Evolutionary conservation across 2,888 invertebrate genomes (phyloP), one percentile per base, ranked within the genome.

Genomic region (Plutella xylostella): DNA sequence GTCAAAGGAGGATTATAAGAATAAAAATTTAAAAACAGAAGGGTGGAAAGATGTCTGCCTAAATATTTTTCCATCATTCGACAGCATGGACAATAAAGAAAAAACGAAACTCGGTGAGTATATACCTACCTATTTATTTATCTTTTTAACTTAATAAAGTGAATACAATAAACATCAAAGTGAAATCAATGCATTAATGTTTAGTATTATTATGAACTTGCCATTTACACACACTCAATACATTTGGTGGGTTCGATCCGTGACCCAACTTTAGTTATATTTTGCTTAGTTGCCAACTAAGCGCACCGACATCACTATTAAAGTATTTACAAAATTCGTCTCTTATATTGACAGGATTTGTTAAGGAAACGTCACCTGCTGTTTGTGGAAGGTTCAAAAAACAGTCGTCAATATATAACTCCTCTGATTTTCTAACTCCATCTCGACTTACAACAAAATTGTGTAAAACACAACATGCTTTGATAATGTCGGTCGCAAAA

Each of bases 1-100:
- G 46, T 55, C 53, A 53, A 48, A 53, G 47, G 56, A 56, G 47
- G 45, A 53, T 54, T 55, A 52, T 52, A 54, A 51, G 52, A 54
- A 55, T 34, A 55, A 50, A 54, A 51, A 45, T 21, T 42, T 48
- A 25, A 48, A 48, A 48, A 44, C 44, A 44, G 52, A 53, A 47
- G 53, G 45, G 48, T 55, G 54, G 53, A 55, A 53, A 49, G 41
- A 47, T 48, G 52, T 53, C 18, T 55, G 56, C 51, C 47, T 53
- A 51, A 48, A 49, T 50, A 51, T 56, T 49, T 53, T 51, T 53
- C 48, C 48, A 48, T 51, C 51, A 51, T 54, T 51, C 51, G 44
- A 51, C 41, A 52, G 52, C 50, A 54, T 53, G 52, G 53, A 53
- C 49, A 52, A 51, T 48, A 53, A 44, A 49, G 54, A 54, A 55